Base-by-base conservation (phyloP, 2,888 invertebrate species). In the Maniola hyperantus region DNA sequence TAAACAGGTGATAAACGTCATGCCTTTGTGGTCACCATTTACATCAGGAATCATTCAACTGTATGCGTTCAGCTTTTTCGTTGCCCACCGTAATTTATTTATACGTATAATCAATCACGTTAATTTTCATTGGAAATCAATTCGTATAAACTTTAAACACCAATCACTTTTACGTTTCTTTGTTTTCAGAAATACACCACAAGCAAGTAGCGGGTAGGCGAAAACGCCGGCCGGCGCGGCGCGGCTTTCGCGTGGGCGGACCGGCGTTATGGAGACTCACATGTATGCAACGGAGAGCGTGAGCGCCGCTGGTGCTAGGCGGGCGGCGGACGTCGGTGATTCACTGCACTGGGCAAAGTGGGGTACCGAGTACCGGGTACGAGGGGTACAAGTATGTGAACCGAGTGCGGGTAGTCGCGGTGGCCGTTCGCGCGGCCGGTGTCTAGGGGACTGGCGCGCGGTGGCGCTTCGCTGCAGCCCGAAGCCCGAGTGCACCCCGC, bases 341-440 rank as follows among this genome's bases (percentile, higher is more conserved):
- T 78, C 83, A 84, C 81, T 79, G 83, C 80, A 83, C 82, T 74
- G 75, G 76, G 77, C 77, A 75, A 76, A 73, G 73, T 70, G 70
- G 64, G 51, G 54, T 36, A 55, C 59, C 72, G 65, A 71, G 63
- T 46, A 60, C 50, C 71, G 65, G 72, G 65, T 34, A 63, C 39
- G 63, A 61, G 58, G 69, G 68, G 70, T 77, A 76, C 76, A 79
- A 65, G 71, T 20, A 57, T 67, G 65, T 72, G 71, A 75, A n/a
- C 18, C 57, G 42, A 13, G 15, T 18, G 84, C 85, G 85, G 79
- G 84, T 54, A 48, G 61, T 85, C 86, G 88, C 89, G 88, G 80
- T 88, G 90, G 91, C 91, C 91, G 91, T 85, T 89, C 91, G 81
- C 89, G 81, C 87, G 90, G 91, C 90, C 91, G 91, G 88, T 89